These are phyloP conservation scores for Zoanthus solanderi DNA, from an alignment of 92 coral and sea anemone genomes.

Conservation along the genomic window DNA sequence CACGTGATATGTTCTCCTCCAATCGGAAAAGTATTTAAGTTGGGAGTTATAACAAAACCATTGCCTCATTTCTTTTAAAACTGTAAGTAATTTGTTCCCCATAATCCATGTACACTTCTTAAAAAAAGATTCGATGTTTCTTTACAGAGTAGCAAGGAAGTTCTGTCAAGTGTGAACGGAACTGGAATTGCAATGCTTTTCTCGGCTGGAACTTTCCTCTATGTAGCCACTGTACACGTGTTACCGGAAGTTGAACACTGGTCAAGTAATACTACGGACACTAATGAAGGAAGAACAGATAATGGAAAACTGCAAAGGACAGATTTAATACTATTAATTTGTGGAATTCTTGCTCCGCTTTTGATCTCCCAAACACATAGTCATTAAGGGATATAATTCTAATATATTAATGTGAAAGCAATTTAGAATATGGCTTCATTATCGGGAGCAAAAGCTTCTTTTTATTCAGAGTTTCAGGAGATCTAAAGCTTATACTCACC, in stretches of 20 bases:
- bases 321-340: conserved; percentile 82
- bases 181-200: conserved; percentile 98
- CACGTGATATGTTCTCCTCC: no score
- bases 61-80: no score
- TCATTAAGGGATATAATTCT: conserved; percentile 48
- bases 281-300: conserved; percentile 52
- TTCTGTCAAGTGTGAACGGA: conserved; percentile 93
- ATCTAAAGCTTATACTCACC: no score
- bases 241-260: conserved; percentile 82
- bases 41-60: no score
- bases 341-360: conserved; percentile 91
- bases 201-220: conserved; percentile 98
- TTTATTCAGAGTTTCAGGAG: no score
- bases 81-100: no score
- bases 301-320: conserved; percentile 73
- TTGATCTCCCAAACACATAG: conserved; percentile 93
- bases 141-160: conserved; percentile 85
- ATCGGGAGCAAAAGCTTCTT: no score
- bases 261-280: conserved; percentile 62
- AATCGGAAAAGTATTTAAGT: no score
- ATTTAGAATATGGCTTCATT: background rate
- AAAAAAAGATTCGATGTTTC: background rate
- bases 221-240: conserved; percentile 98
- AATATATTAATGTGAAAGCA: background rate
- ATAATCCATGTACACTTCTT: no score